A percentile compares a stretch with the other conserved stretches of the same genome.
Evolutionary conservation across 1,140 invertebrate genomes (phyloP).

Genomic region (Nasonia giraulti): DNA sequence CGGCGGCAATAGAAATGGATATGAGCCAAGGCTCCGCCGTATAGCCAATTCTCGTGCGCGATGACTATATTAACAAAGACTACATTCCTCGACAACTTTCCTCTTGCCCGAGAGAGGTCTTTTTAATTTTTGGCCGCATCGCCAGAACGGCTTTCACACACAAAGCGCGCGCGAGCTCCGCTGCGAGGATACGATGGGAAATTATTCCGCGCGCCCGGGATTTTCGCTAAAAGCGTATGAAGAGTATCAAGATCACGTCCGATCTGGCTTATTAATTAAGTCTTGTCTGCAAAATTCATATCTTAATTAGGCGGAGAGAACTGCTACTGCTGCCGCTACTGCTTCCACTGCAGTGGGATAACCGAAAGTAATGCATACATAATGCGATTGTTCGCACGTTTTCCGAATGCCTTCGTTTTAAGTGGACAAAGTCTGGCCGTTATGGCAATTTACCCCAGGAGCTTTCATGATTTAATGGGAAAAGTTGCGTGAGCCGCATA

Average conservation of each 20-base stretch:
- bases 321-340: neutral
- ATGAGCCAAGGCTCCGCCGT: slow-evolving; percentile 39
- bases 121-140: neutral
- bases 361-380: slow-evolving; percentile 47
- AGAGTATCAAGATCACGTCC: neutral
- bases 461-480: slow-evolving; percentile 62
- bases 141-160: neutral
- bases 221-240: neutral
- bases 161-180: neutral
- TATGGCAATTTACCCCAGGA: slow-evolving; percentile 60
- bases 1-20: slow-evolving; percentile 52
- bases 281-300: slow-evolving; percentile 17
- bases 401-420: slow-evolving; percentile 52
- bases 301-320: slow-evolving; percentile 6
- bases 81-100: slow-evolving; percentile 2
- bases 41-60: slow-evolving; percentile 13
- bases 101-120: neutral
- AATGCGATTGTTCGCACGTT: slow-evolving; percentile 46
- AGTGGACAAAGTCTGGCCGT: slow-evolving; percentile 64
- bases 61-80: slow-evolving; percentile 8
- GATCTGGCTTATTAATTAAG: neutral
- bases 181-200: neutral
- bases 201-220: neutral
- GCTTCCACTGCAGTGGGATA: neutral
- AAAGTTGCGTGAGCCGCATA: slow-evolving; percentile 56